Evolutionary conservation across 2,113 vertebrate species (phyloP).

Genomic region (Bos taurus): DNA sequence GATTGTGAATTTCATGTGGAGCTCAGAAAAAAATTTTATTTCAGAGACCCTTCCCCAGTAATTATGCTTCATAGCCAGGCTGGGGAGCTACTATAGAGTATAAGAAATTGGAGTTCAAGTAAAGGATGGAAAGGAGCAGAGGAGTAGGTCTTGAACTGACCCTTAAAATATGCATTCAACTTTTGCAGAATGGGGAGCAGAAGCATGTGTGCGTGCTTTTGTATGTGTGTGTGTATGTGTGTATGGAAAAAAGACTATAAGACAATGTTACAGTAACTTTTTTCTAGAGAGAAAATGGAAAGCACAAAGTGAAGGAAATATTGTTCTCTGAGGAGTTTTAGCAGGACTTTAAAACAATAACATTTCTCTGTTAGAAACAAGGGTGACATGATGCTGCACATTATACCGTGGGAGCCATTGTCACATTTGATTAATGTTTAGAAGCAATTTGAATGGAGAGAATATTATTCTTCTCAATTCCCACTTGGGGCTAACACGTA

Average conservation of each 20-base stretch:
- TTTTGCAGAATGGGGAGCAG: not conserved
- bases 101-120: not conserved
- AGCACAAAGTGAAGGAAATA: slow-evolving; percentile 2
- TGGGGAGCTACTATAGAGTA: not conserved
- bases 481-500: slow-evolving; percentile 26
- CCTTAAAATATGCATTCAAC: not conserved
- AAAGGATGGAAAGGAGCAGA: not conserved
- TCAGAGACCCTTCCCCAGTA: not conserved
- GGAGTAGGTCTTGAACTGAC: not conserved
- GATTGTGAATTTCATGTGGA: slow-evolving; percentile 27
- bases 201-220: not conserved
- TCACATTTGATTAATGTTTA: slow-evolving; percentile 52
- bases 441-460: slow-evolving; percentile 36
- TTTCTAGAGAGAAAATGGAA: slow-evolving; percentile 23
- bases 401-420: slow-evolving; percentile 18
- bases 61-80: not conserved
- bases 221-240: not conserved
- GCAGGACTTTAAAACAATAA: slow-evolving; percentile 49
- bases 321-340: slow-evolving; percentile 22
- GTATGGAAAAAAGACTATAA: not conserved
- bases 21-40: not conserved
- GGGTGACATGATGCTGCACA: not conserved
- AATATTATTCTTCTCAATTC: slow-evolving; percentile 47
- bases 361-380: slow-evolving; percentile 41
- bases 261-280: not conserved